A percentile compares a stretch with the other conserved stretches of the same genome.
Evolutionary conservation across 1,140 invertebrate species (phyloP).

Genomic region (Bombus impatiens): DNA sequence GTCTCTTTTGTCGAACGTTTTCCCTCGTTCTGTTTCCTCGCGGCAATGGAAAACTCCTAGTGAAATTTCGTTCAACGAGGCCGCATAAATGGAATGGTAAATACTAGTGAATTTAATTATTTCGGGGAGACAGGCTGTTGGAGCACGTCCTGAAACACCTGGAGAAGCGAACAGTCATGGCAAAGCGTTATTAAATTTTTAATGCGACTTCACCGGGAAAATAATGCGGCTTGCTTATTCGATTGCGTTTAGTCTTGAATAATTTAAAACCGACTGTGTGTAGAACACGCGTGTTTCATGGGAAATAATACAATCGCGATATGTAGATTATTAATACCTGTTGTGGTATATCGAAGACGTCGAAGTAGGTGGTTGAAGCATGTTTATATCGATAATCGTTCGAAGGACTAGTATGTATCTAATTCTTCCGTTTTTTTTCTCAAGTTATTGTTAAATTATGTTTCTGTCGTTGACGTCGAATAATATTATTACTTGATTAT

Average conservation of each 20-base stretch:
- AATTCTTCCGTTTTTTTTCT: no score
- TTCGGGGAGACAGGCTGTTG: constrained; percentile 11
- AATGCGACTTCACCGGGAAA: not conserved
- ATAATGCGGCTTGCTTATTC: constrained; percentile 36
- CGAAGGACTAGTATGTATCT: no score
- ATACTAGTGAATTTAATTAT: constrained; percentile 60
- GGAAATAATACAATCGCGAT: not conserved
- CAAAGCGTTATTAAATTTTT: constrained; percentile 48
- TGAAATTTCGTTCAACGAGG: constrained; percentile 4
- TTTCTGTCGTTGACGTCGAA: no score
- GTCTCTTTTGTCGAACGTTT: not conserved
- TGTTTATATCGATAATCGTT: not conserved
- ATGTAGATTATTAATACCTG: not conserved
- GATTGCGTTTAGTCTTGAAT: constrained; percentile 14
- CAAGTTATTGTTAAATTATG: no score
- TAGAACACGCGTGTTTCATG: not conserved
- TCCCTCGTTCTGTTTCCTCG: not conserved
- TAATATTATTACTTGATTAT: no score
- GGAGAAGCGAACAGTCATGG: constrained; percentile 8
- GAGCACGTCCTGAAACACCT: constrained; percentile 16
- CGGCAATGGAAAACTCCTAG: not conserved
- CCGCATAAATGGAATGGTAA: constrained; percentile 35
- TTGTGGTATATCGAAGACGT: not conserved
- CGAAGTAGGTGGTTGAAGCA: not conserved
- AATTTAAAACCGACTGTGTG: not conserved